A percentile compares a stretch with the other conserved stretches of the same genome.
phyloP scores from a whole-genome alignment of 2,113 vertebrate genomes.

The Platysteira castanea region DNA sequence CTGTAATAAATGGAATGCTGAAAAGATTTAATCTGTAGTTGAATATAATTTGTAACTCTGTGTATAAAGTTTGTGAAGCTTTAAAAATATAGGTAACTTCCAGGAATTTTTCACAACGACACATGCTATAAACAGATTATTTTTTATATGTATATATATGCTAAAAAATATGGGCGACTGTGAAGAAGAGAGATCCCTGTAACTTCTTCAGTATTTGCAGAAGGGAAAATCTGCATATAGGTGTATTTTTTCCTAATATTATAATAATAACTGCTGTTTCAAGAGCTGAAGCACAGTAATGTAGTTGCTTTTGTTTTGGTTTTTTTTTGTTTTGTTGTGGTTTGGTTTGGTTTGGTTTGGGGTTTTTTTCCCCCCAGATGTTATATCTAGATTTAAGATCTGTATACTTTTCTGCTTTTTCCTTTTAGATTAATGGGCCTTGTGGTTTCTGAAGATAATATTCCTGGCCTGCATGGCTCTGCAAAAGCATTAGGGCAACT shows the following conservation, averaged over 20 bases:
- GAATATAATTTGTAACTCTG: background rate
- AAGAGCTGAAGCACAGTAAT: background rate
- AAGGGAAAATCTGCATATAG: background rate
- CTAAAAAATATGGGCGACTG: background rate
- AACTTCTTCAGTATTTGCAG: background rate
- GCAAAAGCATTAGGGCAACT: background rate
- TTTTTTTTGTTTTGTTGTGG: accelerated
- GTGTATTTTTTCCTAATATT: background rate
- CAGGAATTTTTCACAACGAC: background rate
- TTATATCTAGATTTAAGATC: background rate
- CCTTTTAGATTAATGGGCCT: background rate
- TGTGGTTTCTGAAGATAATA: background rate
- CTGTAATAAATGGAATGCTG: background rate
- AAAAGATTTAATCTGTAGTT: background rate
- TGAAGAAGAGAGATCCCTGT: background rate
- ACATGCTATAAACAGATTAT: background rate
- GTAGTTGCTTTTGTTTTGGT: background rate
- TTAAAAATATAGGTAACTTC: background rate
- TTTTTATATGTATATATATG: background rate
- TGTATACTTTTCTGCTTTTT: background rate
- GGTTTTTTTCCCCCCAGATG: background rate
- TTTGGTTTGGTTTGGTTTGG: no score
- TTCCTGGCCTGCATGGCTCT: background rate
- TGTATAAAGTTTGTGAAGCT: background rate
- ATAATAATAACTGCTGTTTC: background rate